Base-by-base conservation (phyloP, 2,797 vertebrate genomes). In the Spinibarbus caldwelli region DNA sequence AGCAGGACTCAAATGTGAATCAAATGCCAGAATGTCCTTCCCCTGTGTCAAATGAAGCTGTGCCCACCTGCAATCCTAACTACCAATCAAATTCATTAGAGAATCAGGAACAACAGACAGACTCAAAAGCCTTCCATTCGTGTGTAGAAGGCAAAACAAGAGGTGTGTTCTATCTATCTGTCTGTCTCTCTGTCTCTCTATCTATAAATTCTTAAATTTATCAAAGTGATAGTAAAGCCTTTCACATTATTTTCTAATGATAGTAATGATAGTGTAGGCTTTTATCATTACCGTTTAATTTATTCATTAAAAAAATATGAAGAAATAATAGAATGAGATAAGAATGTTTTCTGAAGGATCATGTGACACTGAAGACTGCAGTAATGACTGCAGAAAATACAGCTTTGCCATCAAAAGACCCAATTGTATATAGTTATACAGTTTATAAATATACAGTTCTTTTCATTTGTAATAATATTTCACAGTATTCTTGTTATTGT, bases 1-100 rank as follows among this genome's bases (percentile, higher is more conserved):
- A 97, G 87, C 97, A 97, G 83, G 77, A 96, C 94, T 43, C 91
- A 93, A 2, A 88, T 95, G 26, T 92, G 93, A 57, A n/a, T 36
- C 41, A 62, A 36, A n/a, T 19, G 10, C 43, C 29, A 15, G 77
- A 64, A n/a, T n/a, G 19, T 62, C 9, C 47, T 64, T 6, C n/a
- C 34, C 52, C 47, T 34, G 70, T 26, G 36, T 72, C 54, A 43
- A 73, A 43, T 38, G 76, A 67, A 57, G 41, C n/a, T 36, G n/a
- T 29, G 0, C 45, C 82, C 15, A 92, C 94, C 0, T 95, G 93
- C 90, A 90, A 90, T 31, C 73, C 73, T 45, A 57, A 36, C 85
- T 76, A n/a, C 76, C 64, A 54, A 38, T 85, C 79, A 41, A 70
- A 86, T 36, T 59, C 82, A 38, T 52, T 29, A 47, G 36, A 71